Evolutionary conservation across 2,888 invertebrate genomes (phyloP), one percentile per base, ranked within the genome.

Genomic region (Saturnia pavonia): DNA sequence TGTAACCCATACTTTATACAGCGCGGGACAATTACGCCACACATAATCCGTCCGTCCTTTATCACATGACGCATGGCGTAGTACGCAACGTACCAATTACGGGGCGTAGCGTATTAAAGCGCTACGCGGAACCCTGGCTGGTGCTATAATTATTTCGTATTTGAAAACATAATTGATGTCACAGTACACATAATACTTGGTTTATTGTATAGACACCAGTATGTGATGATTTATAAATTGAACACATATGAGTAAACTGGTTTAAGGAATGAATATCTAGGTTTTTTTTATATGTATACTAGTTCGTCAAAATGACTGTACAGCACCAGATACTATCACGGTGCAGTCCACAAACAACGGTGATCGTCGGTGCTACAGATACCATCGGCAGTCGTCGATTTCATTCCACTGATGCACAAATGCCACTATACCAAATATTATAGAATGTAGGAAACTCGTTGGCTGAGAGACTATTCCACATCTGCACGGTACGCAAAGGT

Each of bases 1-100:
- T 54, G 83, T 82, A 82, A 82, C 78, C 80, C 79, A 54, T 54
- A 54, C 54, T 22, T 54, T 22, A 54, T 54, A 54, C 9, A 54
- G 22, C 22, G n/a, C 22, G 22, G 54, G 22, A 54, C 54, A 54
- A 54, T 76, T 73, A 80, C 40, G 65, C 19, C 65, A 60, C 22
- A 34, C 27, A 63, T 63, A 63, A 63, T 34, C 54, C 54, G 11
- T 54, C 82, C 69, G 1, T 54, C 82, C 65, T 86, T 87, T 86
- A 86, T 86, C 77, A 78, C 74, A 74, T 70, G 78, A 68, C 79
- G 80, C 84, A 83, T 83, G 82, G 80, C 79, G 78, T 79, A 76
- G 78, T 76, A 79, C 82, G 74, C 71, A 77, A 72, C 75, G 25
- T 43, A 54, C 43, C 57, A 57, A 69, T 57, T 69, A 69, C 57